phyloP scores from a whole-genome alignment of 2,797 vertebrate genomes.

The Percopsis omiscomaycus region DNA sequence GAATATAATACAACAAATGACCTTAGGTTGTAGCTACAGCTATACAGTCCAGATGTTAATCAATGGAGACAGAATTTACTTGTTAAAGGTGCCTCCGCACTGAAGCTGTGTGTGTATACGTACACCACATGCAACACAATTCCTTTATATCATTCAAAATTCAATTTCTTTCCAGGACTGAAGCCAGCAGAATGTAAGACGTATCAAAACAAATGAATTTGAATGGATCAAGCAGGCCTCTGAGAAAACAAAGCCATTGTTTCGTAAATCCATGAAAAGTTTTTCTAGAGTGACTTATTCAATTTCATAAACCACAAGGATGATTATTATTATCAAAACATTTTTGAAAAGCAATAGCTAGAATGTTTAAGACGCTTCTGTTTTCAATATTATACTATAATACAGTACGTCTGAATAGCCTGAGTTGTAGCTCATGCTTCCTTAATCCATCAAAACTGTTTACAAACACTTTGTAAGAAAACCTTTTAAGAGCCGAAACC shows the following conservation, averaged over 20 bases:
- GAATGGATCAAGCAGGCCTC: constrained; percentile 66
- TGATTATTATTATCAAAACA: too few species aligned
- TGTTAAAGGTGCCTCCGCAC: constrained; percentile 53
- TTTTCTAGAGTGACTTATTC: constrained; percentile 60
- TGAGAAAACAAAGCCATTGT: constrained; percentile 57
- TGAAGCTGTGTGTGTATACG: constrained; percentile 36
- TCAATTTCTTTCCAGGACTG: constrained; percentile 77
- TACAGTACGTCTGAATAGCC: too few species aligned
- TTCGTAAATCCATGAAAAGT: constrained; percentile 53
- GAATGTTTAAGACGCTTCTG: too few species aligned
- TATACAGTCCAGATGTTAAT: constrained; percentile 46
- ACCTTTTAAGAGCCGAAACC: constrained; percentile 18
- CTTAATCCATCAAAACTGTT: too few species aligned
- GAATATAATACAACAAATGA: constrained; percentile 27
- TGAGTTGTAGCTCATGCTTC: too few species aligned
- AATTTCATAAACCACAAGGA: constrained; percentile 38
- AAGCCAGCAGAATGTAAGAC: constrained; percentile 73
- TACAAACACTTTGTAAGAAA: too few species aligned
- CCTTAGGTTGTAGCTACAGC: constrained; percentile 51
- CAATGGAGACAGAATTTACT: constrained; percentile 42
- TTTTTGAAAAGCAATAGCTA: too few species aligned
- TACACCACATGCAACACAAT: constrained; percentile 63
- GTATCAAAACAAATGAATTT: constrained; percentile 78
- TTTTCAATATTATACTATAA: too few species aligned
- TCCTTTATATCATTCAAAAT: constrained; percentile 79